Evolutionary conservation across 2,888 invertebrate genomes (phyloP), one percentile per base, ranked within the genome.

Genomic region (Neoitamus cyanurus): DNA sequence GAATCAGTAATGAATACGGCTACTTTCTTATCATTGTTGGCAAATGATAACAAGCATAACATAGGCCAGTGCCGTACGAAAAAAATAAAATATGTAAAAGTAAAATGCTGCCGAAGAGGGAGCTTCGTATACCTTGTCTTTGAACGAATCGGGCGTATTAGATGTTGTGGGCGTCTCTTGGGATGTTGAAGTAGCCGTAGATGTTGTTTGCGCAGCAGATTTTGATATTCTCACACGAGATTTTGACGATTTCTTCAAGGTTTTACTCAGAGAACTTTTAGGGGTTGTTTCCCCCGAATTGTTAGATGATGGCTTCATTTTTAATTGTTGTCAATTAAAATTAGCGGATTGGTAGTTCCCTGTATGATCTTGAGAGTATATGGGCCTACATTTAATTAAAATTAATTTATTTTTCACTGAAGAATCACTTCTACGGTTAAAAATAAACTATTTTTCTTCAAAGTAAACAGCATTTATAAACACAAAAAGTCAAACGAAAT

Each of bases 241-340:
- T 87, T 90, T 90, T 5, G 90, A 88, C 2, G 90, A 87, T 86
- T 90, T 90, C 75, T 91, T 90, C 82, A 86, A 88, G 0, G 88
- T 87, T 88, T 90, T 90, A 11, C 86, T 88, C 77, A 88, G 85
- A 36, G 88, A 86, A 15, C 88, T 86, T 85, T 89, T 90, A 34
- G 85, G 86, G 36, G 88, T 87, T 72, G 88, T 88, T 48, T 89
- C 90, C 0, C 82, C 68, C 11, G 31, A 20, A 34, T 73, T 46
- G 42, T 13, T 83, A 6, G 36, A 34, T 42, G 83, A 69, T 13
- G 83, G 73, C 34, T 83, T 83, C 83, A 83, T 83, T 31, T 30
- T 83, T 1, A 46, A 25, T 77, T 46, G 4, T 3, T 1, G 15
- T 20, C 9, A 25, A 7, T 25, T 20, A 58, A 58, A 58, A 58